These are phyloP conservation scores for Cyrtonyx montezumae DNA, from an alignment of 2,113 vertebrate genomes.

Conservation along the genomic window DNA sequence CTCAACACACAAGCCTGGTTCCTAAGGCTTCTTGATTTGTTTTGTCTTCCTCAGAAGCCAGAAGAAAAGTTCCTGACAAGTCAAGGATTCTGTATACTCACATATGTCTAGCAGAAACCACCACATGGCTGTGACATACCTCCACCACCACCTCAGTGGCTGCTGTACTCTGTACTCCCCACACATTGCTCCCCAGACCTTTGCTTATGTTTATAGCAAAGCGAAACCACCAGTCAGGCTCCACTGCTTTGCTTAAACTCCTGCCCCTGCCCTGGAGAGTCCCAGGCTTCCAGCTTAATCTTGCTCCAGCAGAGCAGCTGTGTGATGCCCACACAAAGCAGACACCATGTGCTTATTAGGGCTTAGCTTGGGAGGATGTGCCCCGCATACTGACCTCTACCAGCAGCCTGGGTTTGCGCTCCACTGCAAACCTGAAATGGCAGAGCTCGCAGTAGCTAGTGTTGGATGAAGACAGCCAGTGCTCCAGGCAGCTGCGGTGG, in stretches of 20 bases:
- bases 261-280: not conserved
- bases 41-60: not conserved
- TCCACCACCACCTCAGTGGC: not conserved
- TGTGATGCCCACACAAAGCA: not conserved
- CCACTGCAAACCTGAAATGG: constrained; percentile 89
- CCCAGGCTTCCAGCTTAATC: not conserved
- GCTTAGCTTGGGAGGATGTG: not conserved
- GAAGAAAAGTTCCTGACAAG: not conserved
- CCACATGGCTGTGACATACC: not conserved
- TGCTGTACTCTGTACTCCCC: not conserved
- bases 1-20: not conserved
- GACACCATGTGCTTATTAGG: constrained; percentile 1
- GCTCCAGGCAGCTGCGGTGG: constrained; percentile 90
- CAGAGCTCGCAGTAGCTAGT: constrained; percentile 92
- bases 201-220: not conserved
- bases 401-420: constrained; percentile 84
- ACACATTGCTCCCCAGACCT: not conserved
- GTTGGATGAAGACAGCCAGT: constrained; percentile 88
- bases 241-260: not conserved
- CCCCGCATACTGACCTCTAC: constrained; percentile 81
- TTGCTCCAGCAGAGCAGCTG: not conserved
- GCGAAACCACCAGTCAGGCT: not conserved
- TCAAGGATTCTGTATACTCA: not conserved
- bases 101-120: not conserved
- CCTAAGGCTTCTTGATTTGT: not conserved